These are phyloP conservation scores for Acipenser oxyrinchus DNA, from an alignment of 2,797 vertebrate species.

Conservation along the genomic window DNA sequence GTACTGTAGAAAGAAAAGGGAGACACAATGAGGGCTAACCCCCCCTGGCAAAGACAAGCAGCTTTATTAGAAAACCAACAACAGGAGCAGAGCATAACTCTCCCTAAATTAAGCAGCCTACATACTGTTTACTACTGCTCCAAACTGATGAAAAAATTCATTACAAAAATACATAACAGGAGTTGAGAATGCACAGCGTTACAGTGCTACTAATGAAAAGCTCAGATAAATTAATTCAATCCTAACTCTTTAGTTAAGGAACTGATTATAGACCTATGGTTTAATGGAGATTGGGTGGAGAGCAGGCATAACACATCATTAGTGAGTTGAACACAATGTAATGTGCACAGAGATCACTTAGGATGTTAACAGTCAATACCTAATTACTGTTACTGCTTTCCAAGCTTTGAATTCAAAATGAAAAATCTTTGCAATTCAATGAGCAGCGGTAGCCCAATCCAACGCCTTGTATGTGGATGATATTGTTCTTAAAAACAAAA, in stretches of 20 bases:
- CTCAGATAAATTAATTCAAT: conserved; percentile 33
- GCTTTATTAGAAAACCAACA: too few relatives aligned
- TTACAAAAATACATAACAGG: too few relatives aligned
- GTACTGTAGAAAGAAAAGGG: too few relatives aligned
- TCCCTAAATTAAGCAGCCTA: too few relatives aligned
- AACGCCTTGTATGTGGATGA: too few relatives aligned
- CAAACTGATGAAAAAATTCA: too few relatives aligned
- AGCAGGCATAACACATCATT: conserved; percentile 33
- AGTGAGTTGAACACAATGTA: conserved; percentile 36
- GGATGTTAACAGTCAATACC: conserved; percentile 38
- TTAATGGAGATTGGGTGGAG: conserved; percentile 33
- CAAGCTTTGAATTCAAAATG: conserved; percentile 20
- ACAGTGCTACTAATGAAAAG: not conserved
- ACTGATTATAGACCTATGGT: conserved; percentile 38
- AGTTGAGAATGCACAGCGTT: not conserved
- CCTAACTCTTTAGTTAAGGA: conserved; percentile 32
- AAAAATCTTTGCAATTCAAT: not conserved
- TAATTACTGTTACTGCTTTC: conserved; percentile 32
- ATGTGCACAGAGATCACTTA: conserved; percentile 25
- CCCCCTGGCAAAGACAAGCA: too few relatives aligned
- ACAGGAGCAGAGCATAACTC: too few relatives aligned
- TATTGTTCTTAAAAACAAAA: too few relatives aligned
- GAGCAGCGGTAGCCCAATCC: too few relatives aligned
- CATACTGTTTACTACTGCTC: too few relatives aligned
- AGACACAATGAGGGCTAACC: too few relatives aligned